phyloP scores from a whole-genome alignment of 2,113 vertebrate genomes.

The Azemiops feae region DNA sequence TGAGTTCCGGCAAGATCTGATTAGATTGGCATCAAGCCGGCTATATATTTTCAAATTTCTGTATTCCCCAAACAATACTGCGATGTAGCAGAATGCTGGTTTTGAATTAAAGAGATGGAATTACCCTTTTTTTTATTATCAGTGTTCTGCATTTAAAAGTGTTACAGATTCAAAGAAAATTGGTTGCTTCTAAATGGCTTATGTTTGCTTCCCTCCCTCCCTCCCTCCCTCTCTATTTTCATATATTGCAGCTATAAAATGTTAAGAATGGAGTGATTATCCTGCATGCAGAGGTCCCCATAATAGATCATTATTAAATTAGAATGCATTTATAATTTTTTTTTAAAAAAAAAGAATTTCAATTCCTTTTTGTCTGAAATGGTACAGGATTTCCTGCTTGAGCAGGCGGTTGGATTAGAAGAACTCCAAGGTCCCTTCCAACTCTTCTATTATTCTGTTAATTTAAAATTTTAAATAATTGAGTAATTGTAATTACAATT shows the following conservation, averaged over 20 bases:
- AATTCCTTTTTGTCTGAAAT: background rate
- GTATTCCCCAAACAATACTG: slow-evolving; percentile 17
- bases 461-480: background rate
- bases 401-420: too few relatives aligned
- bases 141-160: background rate
- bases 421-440: background rate
- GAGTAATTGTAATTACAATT: background rate
- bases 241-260: background rate
- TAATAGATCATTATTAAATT: background rate
- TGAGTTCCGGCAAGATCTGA: slow-evolving; percentile 31
- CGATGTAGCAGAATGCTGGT: background rate
- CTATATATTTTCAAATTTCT: slow-evolving; percentile 18
- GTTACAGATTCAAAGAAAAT: background rate
- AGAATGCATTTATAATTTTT: background rate
- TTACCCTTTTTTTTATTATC: background rate
- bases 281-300: too few relatives aligned
- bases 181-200: background rate
- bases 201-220: background rate
- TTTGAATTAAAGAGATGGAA: background rate
- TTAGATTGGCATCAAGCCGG: slow-evolving; percentile 30
- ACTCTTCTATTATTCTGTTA: background rate
- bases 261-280: accelerated
- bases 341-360: background rate
- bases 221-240: background rate
- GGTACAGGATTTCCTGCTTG: background rate